A percentile compares a stretch with the other conserved stretches of the same genome.
These are phyloP conservation scores for Ctenochaetus hawaiiensis DNA, from an alignment of 2,797 vertebrate species.

Conservation along the genomic window DNA sequence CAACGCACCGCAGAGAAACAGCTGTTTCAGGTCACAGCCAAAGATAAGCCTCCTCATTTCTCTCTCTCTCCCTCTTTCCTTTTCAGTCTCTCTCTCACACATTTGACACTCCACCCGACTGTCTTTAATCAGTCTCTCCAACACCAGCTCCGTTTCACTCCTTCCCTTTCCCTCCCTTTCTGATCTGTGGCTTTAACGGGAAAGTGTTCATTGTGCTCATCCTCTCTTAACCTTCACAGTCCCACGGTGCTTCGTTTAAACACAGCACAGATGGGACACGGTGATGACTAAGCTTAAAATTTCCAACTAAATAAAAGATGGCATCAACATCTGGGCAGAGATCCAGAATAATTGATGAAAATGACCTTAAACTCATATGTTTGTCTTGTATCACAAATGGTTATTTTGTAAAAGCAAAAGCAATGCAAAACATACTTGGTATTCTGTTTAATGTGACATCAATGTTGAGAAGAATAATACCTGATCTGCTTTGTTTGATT, in stretches of 20 bases:
- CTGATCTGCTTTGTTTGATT: conserved; percentile 2
- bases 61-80: conserved; percentile 47
- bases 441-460: not conserved
- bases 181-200: conserved; percentile 57
- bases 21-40: conserved; percentile 84
- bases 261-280: conserved; percentile 79
- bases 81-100: conserved; percentile 42
- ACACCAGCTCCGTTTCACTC: conserved; percentile 33
- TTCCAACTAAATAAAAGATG: conserved; percentile 69
- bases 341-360: conserved; percentile 75
- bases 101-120: conserved; percentile 53
- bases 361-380: conserved; percentile 72
- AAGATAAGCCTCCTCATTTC: conserved; percentile 75
- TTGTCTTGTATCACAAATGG: conserved; percentile 40
- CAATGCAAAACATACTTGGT: not conserved
- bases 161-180: conserved; percentile 45
- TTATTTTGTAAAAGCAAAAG: conserved; percentile 9
- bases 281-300: conserved; percentile 83
- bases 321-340: conserved; percentile 79
- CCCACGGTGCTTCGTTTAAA: conserved; percentile 72
- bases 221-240: conserved; percentile 80
- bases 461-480: not conserved
- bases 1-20: conserved; percentile 82
- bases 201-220: conserved; percentile 66
- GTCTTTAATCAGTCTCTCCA: conserved; percentile 66